A percentile compares a stretch with the other conserved stretches of the same genome.
phyloP scores from a whole-genome alignment of 2,888 invertebrate genomes.

The Diaphora mendica region DNA sequence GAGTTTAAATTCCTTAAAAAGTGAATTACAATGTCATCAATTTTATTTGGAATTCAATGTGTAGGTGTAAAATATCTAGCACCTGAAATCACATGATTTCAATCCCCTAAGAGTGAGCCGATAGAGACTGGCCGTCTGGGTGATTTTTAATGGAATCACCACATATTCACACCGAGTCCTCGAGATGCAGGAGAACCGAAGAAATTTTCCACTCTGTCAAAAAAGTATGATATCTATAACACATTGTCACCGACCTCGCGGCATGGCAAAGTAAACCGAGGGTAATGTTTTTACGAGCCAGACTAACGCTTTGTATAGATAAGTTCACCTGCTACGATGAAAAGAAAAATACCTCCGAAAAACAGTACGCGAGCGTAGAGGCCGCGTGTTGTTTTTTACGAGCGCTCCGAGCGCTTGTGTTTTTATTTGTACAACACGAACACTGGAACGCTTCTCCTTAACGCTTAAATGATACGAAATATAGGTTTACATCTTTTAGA shows the following conservation, averaged over 20 bases:
- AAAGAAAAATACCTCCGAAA: conserved; percentile 42
- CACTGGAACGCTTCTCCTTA: neutral
- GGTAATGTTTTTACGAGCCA: conserved; percentile 45
- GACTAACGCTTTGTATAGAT: conserved; percentile 36
- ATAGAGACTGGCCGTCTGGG: too few relatives aligned
- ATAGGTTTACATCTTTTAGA: neutral
- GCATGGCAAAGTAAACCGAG: conserved; percentile 28
- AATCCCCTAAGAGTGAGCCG: too few relatives aligned
- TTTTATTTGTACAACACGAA: neutral
- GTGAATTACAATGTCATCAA: neutral
- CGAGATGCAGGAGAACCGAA: too few relatives aligned
- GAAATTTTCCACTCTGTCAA: too few relatives aligned
- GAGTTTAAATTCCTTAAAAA: neutral
- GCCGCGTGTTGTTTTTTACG: conserved; percentile 21
- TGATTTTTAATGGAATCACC: too few relatives aligned
- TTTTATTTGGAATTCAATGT: neutral
- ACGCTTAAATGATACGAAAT: neutral
- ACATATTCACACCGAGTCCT: too few relatives aligned
- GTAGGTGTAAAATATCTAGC: conserved; percentile 3
- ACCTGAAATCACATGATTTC: too few relatives aligned
- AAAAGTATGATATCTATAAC: neutral
- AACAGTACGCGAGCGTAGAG: conserved; percentile 22
- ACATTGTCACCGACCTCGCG: conserved; percentile 16
- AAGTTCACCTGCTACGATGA: conserved; percentile 40
- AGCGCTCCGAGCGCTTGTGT: neutral